Base-by-base conservation (phyloP, 2,113 vertebrate species). In the Melanerpes formicivorus region DNA sequence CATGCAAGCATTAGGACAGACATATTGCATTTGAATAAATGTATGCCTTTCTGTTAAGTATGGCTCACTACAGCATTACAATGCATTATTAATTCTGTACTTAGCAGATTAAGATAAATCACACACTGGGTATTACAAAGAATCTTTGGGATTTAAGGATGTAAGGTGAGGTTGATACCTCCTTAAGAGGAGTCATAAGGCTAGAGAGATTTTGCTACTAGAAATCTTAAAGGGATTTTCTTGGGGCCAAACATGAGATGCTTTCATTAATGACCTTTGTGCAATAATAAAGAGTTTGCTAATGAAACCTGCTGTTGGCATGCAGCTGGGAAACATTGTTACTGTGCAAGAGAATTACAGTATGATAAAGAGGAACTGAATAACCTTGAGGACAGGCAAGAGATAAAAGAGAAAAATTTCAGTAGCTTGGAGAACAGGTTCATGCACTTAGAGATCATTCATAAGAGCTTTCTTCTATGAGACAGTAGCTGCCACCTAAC, bases 381-480 rank as follows among this genome's bases (percentile, higher is more conserved):
- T 86, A 91, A 95, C 90, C 79, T 93, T 90, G 88, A 93, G 44
- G 88, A 84, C 58, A 83, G 55, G 76, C 44, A 80, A 71, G 40
- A 83, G 79, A 70, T 23, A 48, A 85, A 82, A 63, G 10, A 69
- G 52, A 72, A 34, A 48, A 77, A 78, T 80, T 56, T 56, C 37
- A 75, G 76, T 62, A 84, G 58, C 65, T 58, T 30, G 56, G 48
- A 80, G 73, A 80, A 71, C 22, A 94, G 32, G 48, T 74, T 93
- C 17, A 22, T 62, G 65, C 32, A 44, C 65, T 88, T 44, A 9
- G 26, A 70, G 27, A 42, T 6, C 27, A 32, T 26, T 70, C 25
- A 4, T 6, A 26, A 86, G 63, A 66, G 37, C 42, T 74, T 77
- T 81, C 72, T 69, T 56, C 48, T 87, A 1, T 66, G 87, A 71